These are phyloP conservation scores for Cyphomyrus discorhynchus DNA, from an alignment of 2,113 vertebrate genomes.

Conservation along the genomic window DNA sequence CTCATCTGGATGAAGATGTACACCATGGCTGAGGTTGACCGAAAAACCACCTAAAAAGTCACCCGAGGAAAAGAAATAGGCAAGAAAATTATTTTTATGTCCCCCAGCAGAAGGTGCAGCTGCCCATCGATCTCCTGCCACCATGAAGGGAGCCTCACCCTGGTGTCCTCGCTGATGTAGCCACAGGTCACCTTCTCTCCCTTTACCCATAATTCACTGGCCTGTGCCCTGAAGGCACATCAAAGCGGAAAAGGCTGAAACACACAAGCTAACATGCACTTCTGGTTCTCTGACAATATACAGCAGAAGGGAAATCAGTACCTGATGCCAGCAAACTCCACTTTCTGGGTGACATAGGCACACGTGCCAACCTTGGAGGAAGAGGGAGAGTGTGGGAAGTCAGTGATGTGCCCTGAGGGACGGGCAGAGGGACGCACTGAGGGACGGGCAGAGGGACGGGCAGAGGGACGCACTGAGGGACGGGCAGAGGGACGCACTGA, in stretches of 20 bases:
- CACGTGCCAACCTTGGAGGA: conserved; percentile 82
- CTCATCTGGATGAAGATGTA: conserved; percentile 99
- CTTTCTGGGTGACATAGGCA: conserved; percentile 94
- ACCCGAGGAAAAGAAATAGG: neutral
- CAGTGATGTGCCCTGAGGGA: neutral
- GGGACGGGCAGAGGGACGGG: neutral
- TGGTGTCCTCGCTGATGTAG: conserved; percentile 91
- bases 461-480: no score
- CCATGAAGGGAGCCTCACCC: conserved; percentile 61
- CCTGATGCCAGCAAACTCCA: conserved; percentile 97
- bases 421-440: neutral
- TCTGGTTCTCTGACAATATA: neutral
- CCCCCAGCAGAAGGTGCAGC: neutral
- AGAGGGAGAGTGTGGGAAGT: neutral
- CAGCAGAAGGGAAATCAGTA: conserved; percentile 35
- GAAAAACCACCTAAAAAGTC: conserved; percentile 82
- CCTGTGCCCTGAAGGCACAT: conserved; percentile 75
- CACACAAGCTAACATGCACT: neutral
- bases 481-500: no score
- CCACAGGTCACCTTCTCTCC: conserved; percentile 98
- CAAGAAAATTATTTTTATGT: neutral
- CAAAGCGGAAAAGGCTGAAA: neutral
- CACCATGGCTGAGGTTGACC: conserved; percentile 96
- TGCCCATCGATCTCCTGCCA: neutral
- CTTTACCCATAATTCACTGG: conserved; percentile 94